These are phyloP conservation scores for Drosophila bunnanda DNA, from an alignment of 2,888 invertebrate species.

Conservation along the genomic window DNA sequence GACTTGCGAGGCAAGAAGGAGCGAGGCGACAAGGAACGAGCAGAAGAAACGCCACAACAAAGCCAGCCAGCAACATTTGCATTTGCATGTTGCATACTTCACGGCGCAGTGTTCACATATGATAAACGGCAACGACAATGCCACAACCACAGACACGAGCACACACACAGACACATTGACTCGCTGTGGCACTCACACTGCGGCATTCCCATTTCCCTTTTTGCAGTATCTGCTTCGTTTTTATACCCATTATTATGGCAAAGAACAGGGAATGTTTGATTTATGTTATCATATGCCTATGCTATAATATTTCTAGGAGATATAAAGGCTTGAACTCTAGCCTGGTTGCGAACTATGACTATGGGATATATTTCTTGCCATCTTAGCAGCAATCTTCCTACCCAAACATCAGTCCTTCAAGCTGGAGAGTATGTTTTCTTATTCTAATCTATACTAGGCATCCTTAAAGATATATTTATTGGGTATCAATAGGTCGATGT, in stretches of 20 bases:
- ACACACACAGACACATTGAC: conserved; percentile 14
- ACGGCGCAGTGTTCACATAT: conserved; percentile 65
- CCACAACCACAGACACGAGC: conserved; percentile 43
- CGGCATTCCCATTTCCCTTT: conserved; percentile 31
- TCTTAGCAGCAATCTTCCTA: background rate
- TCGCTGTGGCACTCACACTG: conserved; percentile 28
- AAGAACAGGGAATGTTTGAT: background rate
- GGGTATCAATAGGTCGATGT: background rate
- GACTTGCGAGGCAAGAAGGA: conserved; percentile 26
- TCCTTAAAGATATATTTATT: too few species aligned
- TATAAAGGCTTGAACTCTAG: background rate
- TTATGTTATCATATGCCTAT: background rate
- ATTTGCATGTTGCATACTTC: conserved; percentile 79
- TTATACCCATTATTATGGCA: background rate
- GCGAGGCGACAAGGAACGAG: background rate
- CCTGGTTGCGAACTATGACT: background rate
- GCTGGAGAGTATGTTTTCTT: background rate
- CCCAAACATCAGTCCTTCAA: background rate
- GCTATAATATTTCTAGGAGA: background rate
- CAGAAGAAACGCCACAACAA: conserved; percentile 34
- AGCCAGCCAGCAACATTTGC: conserved; percentile 50
- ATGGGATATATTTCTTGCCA: background rate
- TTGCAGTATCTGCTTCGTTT: conserved; percentile 29
- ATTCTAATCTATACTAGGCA: too few species aligned
- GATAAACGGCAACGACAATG: conserved; percentile 73